These are phyloP conservation scores for Zoanthus sansibaricus DNA, from an alignment of 92 coral and sea anemone species.

Conservation along the genomic window DNA sequence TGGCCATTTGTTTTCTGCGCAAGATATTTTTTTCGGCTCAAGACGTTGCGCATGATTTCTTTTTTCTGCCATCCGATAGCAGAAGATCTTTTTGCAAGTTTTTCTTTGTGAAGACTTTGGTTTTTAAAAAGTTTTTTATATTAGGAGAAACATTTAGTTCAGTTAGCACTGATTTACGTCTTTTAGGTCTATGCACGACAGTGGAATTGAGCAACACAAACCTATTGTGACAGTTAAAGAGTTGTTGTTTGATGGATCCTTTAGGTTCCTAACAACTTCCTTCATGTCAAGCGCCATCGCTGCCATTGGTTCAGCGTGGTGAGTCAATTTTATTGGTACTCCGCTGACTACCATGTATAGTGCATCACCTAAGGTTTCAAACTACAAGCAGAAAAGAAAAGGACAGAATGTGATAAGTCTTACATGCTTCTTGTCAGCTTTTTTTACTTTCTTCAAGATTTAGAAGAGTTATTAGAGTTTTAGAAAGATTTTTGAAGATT, in stretches of 20 bases:
- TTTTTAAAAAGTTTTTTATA: no score
- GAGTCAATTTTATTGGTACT: constrained; percentile 77
- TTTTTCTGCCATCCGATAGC: no score
- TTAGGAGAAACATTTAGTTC: no score
- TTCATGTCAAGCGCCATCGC: constrained; percentile 90
- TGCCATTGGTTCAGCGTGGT: constrained; percentile 88
- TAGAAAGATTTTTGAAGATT: no score
- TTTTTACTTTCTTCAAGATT: not conserved
- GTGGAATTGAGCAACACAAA: not conserved
- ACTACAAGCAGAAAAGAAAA: constrained; percentile 43
- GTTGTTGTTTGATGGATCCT: constrained; percentile 55
- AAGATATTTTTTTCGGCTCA: no score
- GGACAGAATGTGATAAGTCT: not conserved
- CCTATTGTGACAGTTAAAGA: constrained; percentile 77
- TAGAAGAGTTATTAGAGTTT: no score
- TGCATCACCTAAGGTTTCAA: constrained; percentile 90
- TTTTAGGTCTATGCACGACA: no score
- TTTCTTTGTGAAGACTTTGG: no score
- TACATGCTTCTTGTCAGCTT: not conserved
- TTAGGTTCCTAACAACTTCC: constrained; percentile 62
- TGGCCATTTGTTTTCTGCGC: no score
- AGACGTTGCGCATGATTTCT: no score
- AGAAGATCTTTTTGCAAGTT: no score
- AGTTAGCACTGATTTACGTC: no score
- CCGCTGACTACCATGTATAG: constrained; percentile 94